Percentiles rank a stretch among this genome's conserved stretches.
Conservation (phyloP, 2,888 invertebrate species). For the Napeogenes inachia region DNA sequence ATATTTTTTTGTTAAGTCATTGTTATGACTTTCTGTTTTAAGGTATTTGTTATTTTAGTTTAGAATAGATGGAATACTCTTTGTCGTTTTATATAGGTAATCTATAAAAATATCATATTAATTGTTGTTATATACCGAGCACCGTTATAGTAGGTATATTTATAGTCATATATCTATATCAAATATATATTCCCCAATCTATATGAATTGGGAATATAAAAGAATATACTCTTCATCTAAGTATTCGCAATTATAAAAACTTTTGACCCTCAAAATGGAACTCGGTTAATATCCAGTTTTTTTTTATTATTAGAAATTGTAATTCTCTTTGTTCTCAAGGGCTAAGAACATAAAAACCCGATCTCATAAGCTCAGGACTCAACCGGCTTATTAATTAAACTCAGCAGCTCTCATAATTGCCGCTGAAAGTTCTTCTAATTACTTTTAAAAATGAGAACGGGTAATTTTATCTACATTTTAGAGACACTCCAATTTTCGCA, state of each 20-base stretch:
- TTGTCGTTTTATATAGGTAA: no score
- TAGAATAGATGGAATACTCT: no score
- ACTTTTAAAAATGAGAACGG: slow-evolving; percentile 35
- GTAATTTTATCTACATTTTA: slow-evolving; percentile 35
- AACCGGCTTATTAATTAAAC: slow-evolving; percentile 28
- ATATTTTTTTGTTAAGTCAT: slow-evolving; percentile 16
- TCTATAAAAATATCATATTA: no score
- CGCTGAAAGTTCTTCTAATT: slow-evolving; percentile 35
- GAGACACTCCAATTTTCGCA: slow-evolving; percentile 29
- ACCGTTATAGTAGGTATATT: no score
- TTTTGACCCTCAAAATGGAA: no score
- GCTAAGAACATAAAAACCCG: slow-evolving; percentile 3
- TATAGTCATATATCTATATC: no score
- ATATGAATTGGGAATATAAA: no score
- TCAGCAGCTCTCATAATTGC: slow-evolving; percentile 32
- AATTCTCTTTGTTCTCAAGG: slow-evolving; percentile 5
- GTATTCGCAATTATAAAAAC: no score
- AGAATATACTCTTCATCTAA: no score
- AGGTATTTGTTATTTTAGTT: neutral
- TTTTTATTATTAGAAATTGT: slow-evolving; percentile 1
- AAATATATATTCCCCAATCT: no score
- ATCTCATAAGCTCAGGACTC: slow-evolving; percentile 6
- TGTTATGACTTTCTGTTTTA: slow-evolving; percentile 14
- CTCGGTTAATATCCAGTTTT: neutral
- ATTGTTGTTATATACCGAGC: no score